Base-by-base conservation (phyloP, 2,797 vertebrate species). In the Xiphophorus birchmanni region DNA sequence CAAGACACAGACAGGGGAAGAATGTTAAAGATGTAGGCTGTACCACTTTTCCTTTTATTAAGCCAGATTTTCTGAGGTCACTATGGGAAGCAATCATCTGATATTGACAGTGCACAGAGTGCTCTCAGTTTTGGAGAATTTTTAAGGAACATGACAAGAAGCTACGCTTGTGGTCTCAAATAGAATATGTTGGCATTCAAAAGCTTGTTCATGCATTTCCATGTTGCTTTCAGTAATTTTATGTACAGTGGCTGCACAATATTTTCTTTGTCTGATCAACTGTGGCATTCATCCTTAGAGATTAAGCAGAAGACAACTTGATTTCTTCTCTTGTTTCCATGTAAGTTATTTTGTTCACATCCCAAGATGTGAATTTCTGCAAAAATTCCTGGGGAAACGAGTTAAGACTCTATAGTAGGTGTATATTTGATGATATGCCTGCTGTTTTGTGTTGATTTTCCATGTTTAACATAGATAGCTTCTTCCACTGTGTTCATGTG, bases 1-100 rank as follows among this genome's bases (percentile, higher is more conserved):
- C 26, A 73, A 87, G 45, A 82, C 56, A 47, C 78, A 29, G 82
- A 87, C 86, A 80, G 71, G 85, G 54, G 67, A 73, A 82, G 82
- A 90, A 89, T 84, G 79, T 89, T 90, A 89, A 90, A 76, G 52
- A 60, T 40, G 18, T 29, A 15, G 40, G 26, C 13, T 40, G 37
- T 69, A 42, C 40, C n/a, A 67, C 42, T 37, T 13, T 47, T 76
- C 8, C 8, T 35, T 75, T 47, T 35, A 13, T 37, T n/a, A 77
- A 69, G 4, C 15, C 9, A 9, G 35, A 5, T 50, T 78, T 26
- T 78, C 29, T 71, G 9, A 69, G 10, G 37, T 58, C 13, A 1
- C n/a, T 23, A 58, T 47, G 37, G 42, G 37, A 42, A 44, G 40
- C 23, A n/a, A 44, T 35, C 40, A 26, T 52, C 63, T 52, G 48